These are phyloP conservation scores for Naso thynnoides DNA, from an alignment of 2,797 vertebrate species.

Conservation along the genomic window DNA sequence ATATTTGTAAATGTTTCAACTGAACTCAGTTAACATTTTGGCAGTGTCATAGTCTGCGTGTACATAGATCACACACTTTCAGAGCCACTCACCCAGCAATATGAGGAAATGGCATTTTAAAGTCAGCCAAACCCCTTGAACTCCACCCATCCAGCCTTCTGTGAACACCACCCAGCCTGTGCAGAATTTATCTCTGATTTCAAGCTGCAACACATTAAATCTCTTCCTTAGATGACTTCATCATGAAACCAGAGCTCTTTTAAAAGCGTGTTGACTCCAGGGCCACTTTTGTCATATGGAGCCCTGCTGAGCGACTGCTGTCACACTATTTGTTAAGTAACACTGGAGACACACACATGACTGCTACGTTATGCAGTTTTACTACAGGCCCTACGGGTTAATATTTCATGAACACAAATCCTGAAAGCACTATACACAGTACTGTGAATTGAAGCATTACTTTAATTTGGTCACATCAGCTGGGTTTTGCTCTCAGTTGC, in stretches of 20 bases:
- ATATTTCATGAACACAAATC: slow-evolving; percentile 3
- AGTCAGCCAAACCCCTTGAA: slow-evolving; percentile 67
- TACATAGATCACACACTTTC: slow-evolving; percentile 60
- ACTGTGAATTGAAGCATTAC: slow-evolving; percentile 15
- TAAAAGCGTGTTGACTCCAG: slow-evolving; percentile 67
- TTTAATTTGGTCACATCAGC: not conserved
- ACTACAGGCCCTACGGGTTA: not conserved
- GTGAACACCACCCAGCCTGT: slow-evolving; percentile 66
- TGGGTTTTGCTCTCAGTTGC: slow-evolving; percentile 16
- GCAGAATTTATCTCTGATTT: slow-evolving; percentile 80
- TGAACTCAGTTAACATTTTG: slow-evolving; percentile 26
- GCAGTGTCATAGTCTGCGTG: slow-evolving; percentile 33
- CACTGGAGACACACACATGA: slow-evolving; percentile 1
- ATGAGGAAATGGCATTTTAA: slow-evolving; percentile 75
- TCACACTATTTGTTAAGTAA: slow-evolving; percentile 16
- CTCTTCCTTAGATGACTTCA: slow-evolving; percentile 83
- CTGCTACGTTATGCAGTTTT: slow-evolving; percentile 13
- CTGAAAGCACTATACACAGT: not conserved
- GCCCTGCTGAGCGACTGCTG: slow-evolving; percentile 46
- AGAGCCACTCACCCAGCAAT: slow-evolving; percentile 50
- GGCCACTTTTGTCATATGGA: slow-evolving; percentile 54
- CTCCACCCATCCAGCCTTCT: slow-evolving; percentile 70
- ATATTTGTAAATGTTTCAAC: slow-evolving; percentile 22
- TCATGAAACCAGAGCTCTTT: slow-evolving; percentile 80
- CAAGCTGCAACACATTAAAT: slow-evolving; percentile 83